A percentile compares a stretch with the other conserved stretches of the same genome.
These are phyloP conservation scores for Okapia johnstoni DNA, from an alignment of 2,113 vertebrate genomes.

Conservation along the genomic window DNA sequence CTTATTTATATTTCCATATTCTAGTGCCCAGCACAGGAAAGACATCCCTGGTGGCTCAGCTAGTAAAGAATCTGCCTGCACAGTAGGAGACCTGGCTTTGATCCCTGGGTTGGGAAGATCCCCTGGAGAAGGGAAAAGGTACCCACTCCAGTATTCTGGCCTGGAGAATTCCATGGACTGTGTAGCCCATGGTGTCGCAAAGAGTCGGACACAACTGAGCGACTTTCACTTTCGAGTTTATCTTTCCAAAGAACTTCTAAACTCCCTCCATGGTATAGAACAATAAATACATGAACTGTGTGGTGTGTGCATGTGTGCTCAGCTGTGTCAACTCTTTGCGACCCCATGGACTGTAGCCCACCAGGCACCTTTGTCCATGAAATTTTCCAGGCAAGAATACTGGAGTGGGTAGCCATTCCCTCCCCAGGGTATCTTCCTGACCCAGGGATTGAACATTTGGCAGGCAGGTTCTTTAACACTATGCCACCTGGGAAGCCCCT, in stretches of 20 bases:
- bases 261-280: background rate
- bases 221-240: background rate
- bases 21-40: background rate
- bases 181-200: background rate
- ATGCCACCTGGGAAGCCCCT: background rate
- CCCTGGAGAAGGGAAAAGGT: background rate
- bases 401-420: background rate
- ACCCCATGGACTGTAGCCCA: background rate
- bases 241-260: slow-evolving; percentile 15
- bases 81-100: background rate
- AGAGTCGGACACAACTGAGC: background rate
- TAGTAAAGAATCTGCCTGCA: background rate
- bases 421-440: background rate
- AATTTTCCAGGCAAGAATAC: background rate
- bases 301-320: background rate
- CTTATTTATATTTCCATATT: background rate
- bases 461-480: background rate
- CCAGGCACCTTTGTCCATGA: background rate
- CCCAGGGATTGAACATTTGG: background rate
- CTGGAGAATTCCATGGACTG: background rate
- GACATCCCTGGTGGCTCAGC: background rate
- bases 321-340: background rate
- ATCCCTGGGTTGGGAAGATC: background rate
- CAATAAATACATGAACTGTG: background rate
- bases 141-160: background rate